phyloP scores from a whole-genome alignment of 2,113 vertebrate genomes.

The Irena cyanogastra region DNA sequence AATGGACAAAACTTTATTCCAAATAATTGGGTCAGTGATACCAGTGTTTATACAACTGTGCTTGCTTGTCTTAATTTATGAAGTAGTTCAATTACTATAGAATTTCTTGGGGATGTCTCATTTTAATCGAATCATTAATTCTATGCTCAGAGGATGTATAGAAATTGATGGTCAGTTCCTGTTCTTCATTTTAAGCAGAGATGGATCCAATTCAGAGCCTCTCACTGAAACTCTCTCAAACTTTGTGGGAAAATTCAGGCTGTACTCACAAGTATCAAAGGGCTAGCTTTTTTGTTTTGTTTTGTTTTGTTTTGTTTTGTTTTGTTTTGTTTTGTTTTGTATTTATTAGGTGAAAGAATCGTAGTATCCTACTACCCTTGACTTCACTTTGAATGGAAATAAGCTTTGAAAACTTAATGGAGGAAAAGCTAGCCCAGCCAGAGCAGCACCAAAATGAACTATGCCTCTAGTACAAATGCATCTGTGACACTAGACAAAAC shows the following conservation, averaged over 20 bases:
- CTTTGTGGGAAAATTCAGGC: neutral
- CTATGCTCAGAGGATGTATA: neutral
- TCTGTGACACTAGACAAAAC: neutral
- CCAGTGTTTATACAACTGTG: slow-evolving; percentile 2
- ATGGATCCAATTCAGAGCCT: neutral
- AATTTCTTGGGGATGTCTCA: slow-evolving; percentile 41
- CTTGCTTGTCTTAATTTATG: slow-evolving; percentile 36
- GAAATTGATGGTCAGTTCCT: slow-evolving; percentile 1
- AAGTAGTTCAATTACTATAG: slow-evolving; percentile 19
- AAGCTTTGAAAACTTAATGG: neutral
- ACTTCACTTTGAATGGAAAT: neutral
- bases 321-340: neutral
- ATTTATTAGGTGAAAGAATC: neutral
- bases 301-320: neutral
- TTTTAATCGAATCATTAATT: slow-evolving; percentile 49
- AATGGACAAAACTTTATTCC: neutral
- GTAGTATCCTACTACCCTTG: neutral
- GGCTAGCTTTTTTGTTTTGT: no score
- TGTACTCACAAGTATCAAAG: neutral
- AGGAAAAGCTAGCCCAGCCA: neutral
- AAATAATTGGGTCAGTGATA: slow-evolving; percentile 1
- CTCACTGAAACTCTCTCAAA: neutral
- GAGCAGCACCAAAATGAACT: neutral
- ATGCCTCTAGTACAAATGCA: neutral
- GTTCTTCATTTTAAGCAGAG: slow-evolving; percentile 8